Conservation (phyloP, 2,888 invertebrate genomes). For the Andrena flavipes region DNA sequence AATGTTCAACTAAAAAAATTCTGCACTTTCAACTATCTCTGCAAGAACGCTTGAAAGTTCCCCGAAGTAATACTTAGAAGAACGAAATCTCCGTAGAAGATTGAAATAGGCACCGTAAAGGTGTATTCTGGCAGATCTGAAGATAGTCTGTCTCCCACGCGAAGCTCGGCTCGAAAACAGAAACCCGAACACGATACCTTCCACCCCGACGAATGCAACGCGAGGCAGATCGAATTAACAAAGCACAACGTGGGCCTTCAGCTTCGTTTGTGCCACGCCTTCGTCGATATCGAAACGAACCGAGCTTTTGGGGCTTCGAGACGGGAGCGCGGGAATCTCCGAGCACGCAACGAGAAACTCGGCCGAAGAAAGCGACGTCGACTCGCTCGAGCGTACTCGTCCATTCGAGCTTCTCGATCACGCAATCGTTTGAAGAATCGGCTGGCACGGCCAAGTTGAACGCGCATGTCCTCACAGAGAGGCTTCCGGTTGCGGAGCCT, state of each 20-base stretch:
- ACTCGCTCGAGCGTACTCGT: constrained; percentile 39
- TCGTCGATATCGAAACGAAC: background rate
- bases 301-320: constrained; percentile 27
- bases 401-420: constrained; percentile 27
- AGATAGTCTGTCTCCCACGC: background rate
- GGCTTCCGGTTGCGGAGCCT: constrained; percentile 82
- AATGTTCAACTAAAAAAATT: too few species aligned
- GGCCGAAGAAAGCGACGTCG: constrained; percentile 38
- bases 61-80: background rate
- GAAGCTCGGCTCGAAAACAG: constrained; percentile 31
- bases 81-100: too few species aligned
- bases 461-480: constrained; percentile 85
- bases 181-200: constrained; percentile 74
- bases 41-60: too few species aligned
- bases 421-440: constrained; percentile 15
- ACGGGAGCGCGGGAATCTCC: background rate
- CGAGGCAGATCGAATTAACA: constrained; percentile 72
- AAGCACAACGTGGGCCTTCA: constrained; percentile 84
- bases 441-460: constrained; percentile 78
- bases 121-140: background rate
- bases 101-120: too few species aligned
- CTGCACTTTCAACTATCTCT: background rate
- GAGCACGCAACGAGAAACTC: constrained; percentile 37
- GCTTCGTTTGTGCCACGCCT: constrained; percentile 69
- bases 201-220: constrained; percentile 75